Conservation (phyloP, 92 coral and sea anemone species). For the Porites lobata region DNA sequence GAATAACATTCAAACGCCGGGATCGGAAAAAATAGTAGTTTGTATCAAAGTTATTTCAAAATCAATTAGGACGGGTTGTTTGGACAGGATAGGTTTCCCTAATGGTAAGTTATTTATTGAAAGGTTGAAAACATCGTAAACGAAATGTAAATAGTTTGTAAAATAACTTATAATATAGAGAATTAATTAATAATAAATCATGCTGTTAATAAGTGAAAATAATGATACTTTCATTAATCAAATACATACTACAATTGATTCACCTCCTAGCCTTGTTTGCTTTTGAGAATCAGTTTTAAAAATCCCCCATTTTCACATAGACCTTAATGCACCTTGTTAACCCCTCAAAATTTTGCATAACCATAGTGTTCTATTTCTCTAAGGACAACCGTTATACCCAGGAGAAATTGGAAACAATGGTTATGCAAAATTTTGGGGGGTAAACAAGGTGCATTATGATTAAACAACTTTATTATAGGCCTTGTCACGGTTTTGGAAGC, state of each 20-base stretch:
- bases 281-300: neutral
- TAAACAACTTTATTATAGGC: too few species aligned
- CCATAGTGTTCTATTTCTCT: too few species aligned
- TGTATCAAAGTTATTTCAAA: neutral
- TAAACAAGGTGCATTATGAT: too few species aligned
- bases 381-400: too few species aligned
- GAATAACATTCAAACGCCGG: neutral
- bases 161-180: neutral
- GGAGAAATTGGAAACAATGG: too few species aligned
- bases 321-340: too few species aligned
- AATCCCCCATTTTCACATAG: too few species aligned
- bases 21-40: neutral
- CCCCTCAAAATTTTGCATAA: too few species aligned
- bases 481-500: too few species aligned
- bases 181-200: constrained; percentile 12
- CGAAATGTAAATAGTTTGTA: neutral
- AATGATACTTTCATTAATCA: constrained; percentile 22
- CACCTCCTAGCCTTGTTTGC: neutral
- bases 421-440: too few species aligned
- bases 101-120: neutral
- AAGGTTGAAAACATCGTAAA: neutral
- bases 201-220: neutral
- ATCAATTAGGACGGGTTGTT: neutral
- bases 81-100: neutral
- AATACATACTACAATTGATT: neutral